A percentile compares a stretch with the other conserved stretches of the same genome.
Conservation (phyloP, 2,888 invertebrate species). For the Fragum sueziense region DNA sequence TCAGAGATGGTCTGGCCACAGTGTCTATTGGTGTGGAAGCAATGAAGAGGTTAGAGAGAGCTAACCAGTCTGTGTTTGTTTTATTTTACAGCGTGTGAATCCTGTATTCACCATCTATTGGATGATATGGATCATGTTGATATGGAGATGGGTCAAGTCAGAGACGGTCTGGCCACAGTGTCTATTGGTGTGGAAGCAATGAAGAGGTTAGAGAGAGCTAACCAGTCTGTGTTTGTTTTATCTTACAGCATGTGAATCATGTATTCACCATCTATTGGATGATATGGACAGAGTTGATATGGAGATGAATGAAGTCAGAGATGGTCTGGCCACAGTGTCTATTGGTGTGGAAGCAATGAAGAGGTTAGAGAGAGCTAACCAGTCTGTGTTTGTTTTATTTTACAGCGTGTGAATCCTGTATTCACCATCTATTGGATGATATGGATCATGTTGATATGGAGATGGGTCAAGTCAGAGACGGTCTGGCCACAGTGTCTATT, state of each 20-base stretch:
- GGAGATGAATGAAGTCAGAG: slow-evolving; percentile 88
- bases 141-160: slow-evolving; percentile 88
- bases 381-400: slow-evolving; percentile 85
- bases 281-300: slow-evolving; percentile 90
- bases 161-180: slow-evolving; percentile 89
- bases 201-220: slow-evolving; percentile 91
- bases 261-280: slow-evolving; percentile 94
- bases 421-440: slow-evolving; percentile 93
- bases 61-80: slow-evolving; percentile 82
- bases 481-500: slow-evolving; percentile 91
- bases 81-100: slow-evolving; percentile 89
- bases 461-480: slow-evolving; percentile 89
- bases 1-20: slow-evolving; percentile 89
- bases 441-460: slow-evolving; percentile 89
- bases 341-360: slow-evolving; percentile 94
- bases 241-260: slow-evolving; percentile 94
- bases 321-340: slow-evolving; percentile 90
- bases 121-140: slow-evolving; percentile 92
- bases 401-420: slow-evolving; percentile 94
- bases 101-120: slow-evolving; percentile 94
- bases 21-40: slow-evolving; percentile 94
- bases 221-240: slow-evolving; percentile 88
- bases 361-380: slow-evolving; percentile 90
- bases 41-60: slow-evolving; percentile 93
- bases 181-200: slow-evolving; percentile 94